Percentiles rank a stretch among this genome's conserved stretches.
Evolutionary conservation across 2,797 vertebrate genomes (phyloP).

Genomic region (Loris lydekkerianus): DNA sequence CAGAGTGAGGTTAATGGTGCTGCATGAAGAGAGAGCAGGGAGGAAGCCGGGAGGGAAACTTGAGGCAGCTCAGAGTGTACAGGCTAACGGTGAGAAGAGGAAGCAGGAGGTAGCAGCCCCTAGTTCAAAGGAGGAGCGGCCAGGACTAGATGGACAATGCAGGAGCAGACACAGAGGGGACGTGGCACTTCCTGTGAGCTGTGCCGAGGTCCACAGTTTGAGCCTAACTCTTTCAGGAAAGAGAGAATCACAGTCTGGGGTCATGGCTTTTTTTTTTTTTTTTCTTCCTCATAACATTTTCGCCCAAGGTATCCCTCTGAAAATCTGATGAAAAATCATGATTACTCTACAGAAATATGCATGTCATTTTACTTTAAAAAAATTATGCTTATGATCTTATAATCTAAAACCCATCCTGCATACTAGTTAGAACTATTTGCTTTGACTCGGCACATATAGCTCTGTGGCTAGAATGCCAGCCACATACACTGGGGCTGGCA

Average conservation of each 20-base stretch:
- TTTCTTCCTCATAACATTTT: background rate
- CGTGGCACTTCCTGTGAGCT: background rate
- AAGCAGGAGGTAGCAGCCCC: accelerated
- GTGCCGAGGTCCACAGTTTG: accelerated
- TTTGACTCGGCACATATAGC: background rate
- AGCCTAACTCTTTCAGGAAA: background rate
- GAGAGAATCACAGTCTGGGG: background rate
- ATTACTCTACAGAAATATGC: no score
- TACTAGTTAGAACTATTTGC: background rate
- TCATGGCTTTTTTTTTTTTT: background rate
- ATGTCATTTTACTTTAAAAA: background rate
- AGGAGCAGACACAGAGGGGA: accelerated
- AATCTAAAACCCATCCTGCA: background rate
- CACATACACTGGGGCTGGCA: no score
- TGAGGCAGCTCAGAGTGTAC: background rate
- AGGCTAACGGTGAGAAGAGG: background rate
- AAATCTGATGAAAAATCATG: background rate
- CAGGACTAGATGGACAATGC: background rate
- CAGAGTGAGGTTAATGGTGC: background rate
- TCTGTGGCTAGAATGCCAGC: no score
- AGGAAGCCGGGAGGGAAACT: background rate
- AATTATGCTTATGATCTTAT: background rate
- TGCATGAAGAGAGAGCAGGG: accelerated
- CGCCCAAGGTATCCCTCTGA: background rate
- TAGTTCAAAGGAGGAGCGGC: background rate